Percentiles rank a stretch among this genome's conserved stretches.
Conservation (phyloP, 2,888 invertebrate species). For the Orchesellides sinensis region DNA sequence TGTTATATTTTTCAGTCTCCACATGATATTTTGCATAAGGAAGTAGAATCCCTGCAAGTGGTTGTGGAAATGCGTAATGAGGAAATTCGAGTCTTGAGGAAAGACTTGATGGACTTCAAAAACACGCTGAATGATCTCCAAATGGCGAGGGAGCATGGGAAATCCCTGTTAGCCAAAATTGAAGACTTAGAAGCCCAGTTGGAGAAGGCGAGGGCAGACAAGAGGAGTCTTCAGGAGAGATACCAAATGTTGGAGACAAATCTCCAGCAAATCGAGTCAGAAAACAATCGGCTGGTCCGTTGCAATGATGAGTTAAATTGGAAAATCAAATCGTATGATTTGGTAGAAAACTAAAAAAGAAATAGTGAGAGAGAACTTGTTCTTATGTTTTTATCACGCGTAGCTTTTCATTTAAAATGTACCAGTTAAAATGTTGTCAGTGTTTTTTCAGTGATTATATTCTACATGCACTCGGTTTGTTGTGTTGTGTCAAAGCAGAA, state of each 20-base stretch:
- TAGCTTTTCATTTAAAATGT: too few species aligned
- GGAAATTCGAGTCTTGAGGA: constrained; percentile 87
- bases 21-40: constrained; percentile 80
- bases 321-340: constrained; percentile 59
- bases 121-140: constrained; percentile 67
- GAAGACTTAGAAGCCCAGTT: constrained; percentile 73
- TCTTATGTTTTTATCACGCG: too few species aligned
- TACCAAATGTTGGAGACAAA: constrained; percentile 60
- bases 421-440: neutral
- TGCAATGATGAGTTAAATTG: constrained; percentile 69
- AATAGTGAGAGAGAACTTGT: neutral
- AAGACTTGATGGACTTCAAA: constrained; percentile 66
- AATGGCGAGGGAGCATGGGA: constrained; percentile 65
- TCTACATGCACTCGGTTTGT: too few species aligned
- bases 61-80: constrained; percentile 93
- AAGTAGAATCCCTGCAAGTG: constrained; percentile 89
- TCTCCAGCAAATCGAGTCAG: constrained; percentile 56
- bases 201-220: constrained; percentile 69
- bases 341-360: constrained; percentile 29
- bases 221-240: constrained; percentile 64
- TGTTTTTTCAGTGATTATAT: neutral
- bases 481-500: too few species aligned
- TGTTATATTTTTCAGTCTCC: constrained; percentile 43
- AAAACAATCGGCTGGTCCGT: constrained; percentile 67
- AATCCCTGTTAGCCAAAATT: constrained; percentile 65